phyloP scores from a whole-genome alignment of 53 echinoderm and acorn worm genomes.

The Echinarachnius parma region DNA sequence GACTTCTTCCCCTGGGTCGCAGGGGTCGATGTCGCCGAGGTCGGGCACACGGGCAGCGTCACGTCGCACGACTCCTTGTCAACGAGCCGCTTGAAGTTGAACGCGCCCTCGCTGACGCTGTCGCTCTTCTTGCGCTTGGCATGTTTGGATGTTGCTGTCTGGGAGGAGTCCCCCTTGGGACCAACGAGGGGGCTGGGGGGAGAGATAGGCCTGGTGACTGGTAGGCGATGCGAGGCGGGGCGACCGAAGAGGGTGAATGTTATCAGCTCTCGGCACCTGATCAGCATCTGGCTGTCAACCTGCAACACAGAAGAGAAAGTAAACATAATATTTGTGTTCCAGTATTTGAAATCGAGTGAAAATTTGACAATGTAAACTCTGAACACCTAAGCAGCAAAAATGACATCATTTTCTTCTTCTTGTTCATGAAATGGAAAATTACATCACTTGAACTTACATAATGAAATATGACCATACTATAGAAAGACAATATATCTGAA shows the following conservation, averaged over 20 bases:
- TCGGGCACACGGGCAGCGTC: slow-evolving; percentile 32
- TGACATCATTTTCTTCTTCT: too few species aligned
- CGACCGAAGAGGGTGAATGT: slow-evolving; percentile 72
- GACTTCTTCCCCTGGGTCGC: slow-evolving; percentile 37
- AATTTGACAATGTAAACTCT: too few species aligned
- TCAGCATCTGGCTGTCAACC: slow-evolving; percentile 88
- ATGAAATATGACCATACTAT: too few species aligned
- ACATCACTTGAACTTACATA: too few species aligned
- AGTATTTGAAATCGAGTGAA: too few species aligned
- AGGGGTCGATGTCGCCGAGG: background rate
- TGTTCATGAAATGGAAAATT: too few species aligned
- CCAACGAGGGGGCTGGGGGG: slow-evolving; percentile 30
- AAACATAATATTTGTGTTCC: too few species aligned
- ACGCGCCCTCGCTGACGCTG: slow-evolving; percentile 65
- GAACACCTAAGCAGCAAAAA: too few species aligned
- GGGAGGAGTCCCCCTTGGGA: slow-evolving; percentile 25
- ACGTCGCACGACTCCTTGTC: slow-evolving; percentile 68
- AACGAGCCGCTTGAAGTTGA: slow-evolving; percentile 93
- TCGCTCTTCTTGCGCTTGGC: slow-evolving; percentile 79
- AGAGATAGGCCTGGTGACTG: slow-evolving; percentile 48
- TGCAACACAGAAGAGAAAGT: slow-evolving; percentile 35
- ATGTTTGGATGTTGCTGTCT: slow-evolving; percentile 12
- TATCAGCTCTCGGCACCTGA: slow-evolving; percentile 91
- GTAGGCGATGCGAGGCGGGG: slow-evolving; percentile 61
- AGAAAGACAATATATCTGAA: too few species aligned